Base-by-base conservation (phyloP, 2,888 invertebrate genomes). In the Salticus scenicus region DNA sequence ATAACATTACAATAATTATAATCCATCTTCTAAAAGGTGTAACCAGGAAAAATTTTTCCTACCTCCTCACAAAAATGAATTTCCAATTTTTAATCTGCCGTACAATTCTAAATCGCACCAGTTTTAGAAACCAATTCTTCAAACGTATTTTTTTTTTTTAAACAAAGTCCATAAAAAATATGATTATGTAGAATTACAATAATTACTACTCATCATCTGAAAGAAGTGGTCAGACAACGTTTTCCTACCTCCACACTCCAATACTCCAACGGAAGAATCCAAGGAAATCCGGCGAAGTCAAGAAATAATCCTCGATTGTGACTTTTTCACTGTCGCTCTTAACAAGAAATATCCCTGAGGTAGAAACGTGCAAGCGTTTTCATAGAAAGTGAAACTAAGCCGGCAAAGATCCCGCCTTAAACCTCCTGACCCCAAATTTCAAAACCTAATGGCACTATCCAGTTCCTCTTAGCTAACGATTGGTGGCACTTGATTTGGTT, bases 401-500 rank as follows among this genome's bases (percentile, higher is more conserved):
- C n/a, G 33, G 33, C 67, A n/a, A 24, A 67, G 57, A 67, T 37
- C 24, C 33, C 37, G 67, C 67, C 67, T 67, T 37, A 20, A 67
- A 37, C 37, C 67, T 67, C 33, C 37, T 67, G 67, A 67, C 67
- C 67, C 24, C 67, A 67, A 67, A 67, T 67, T 67, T 37, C 20
- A 30, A 37, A 37, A 33, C 33, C 37, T 57, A 57, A 24, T 57
- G 57, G 57, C 57, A 17, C n/a, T 28, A 33, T 17, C 37, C 24
- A 67, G 67, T 67, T 67, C 67, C 67, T 67, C 67, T 33, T 67
- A 31, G 67, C 67, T 28, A 33, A 37, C n/a, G 37, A 67, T 33
- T 67, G 37, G 67, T 67, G 20, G 67, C 67, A 67, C 67, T 67
- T 67, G 33, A 33, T 67, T 67, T 67, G 20, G 37, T 37, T 4